phyloP scores from a whole-genome alignment of 2,113 vertebrate species.

The Semnornis frantzii region DNA sequence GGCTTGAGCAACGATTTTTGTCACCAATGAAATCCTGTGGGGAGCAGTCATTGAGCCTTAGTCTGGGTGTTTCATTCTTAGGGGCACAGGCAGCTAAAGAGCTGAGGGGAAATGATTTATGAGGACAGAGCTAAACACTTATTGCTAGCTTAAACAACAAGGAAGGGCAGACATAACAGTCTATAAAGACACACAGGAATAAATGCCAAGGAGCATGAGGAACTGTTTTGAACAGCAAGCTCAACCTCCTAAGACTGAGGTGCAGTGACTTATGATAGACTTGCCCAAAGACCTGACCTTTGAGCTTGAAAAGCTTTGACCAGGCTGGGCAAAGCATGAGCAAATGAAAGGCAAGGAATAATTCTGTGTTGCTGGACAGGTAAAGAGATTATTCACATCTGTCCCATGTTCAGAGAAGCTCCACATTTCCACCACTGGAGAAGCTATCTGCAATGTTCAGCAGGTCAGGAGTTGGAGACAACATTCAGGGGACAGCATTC shows the following conservation, averaged over 20 bases:
- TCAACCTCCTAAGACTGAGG: background rate
- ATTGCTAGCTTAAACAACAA: slow-evolving; percentile 42
- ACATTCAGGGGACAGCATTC: background rate
- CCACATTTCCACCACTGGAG: background rate
- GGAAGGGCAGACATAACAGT: slow-evolving; percentile 45
- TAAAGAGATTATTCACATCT: background rate
- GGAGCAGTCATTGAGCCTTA: background rate
- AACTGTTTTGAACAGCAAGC: background rate
- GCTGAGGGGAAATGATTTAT: slow-evolving; percentile 31
- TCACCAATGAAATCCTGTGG: background rate
- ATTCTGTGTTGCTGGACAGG: background rate
- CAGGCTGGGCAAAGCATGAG: background rate
- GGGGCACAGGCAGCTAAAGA: background rate
- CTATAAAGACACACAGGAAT: slow-evolving; percentile 37
- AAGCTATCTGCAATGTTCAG: background rate
- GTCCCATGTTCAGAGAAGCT: background rate
- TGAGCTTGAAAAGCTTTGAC: background rate
- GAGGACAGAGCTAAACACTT: slow-evolving; percentile 7
- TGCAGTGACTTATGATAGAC: background rate
- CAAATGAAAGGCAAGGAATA: background rate
- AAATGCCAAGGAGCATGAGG: background rate
- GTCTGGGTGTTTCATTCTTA: slow-evolving; percentile 2
- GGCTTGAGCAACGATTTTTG: background rate
- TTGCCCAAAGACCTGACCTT: background rate
- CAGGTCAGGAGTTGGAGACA: background rate